Evolutionary conservation across 2,888 invertebrate genomes (phyloP), one percentile per base, ranked within the genome.

Genomic region (Esperia sulphurella): DNA sequence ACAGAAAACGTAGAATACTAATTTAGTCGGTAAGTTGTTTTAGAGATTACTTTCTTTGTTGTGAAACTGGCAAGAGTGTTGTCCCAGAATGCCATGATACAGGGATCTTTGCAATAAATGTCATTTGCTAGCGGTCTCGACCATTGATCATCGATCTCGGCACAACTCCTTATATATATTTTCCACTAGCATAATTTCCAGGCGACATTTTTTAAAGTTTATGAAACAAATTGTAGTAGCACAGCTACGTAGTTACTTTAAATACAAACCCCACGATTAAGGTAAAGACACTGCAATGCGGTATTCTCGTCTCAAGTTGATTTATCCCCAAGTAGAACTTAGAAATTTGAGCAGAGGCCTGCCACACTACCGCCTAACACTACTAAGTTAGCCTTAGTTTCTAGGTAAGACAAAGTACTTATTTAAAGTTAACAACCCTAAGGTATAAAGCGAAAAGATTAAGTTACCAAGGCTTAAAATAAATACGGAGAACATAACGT

Each of bases 311-410:
- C 39, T 35, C 35, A 35, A 63, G 55, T 56, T 45, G 49, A 51
- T 50, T 52, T 51, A 58, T 54, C 63, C 54, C 54, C 45, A 60
- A 63, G 61, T 68, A 65, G 52, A 60, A 50, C 54, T 61, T 45
- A n/a, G 60, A 63, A 69, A 64, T 65, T 65, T 61, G 57, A 54
- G 55, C 45, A 52, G 57, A 71, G 48, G 59, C 60, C 58, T 59
- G 53, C 53, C 45, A 62, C 59, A 60, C 55, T 21, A 67, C 63
- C 57, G 57, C 52, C 59, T 62, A 62, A 63, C 63, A 63, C 61
- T 51, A 55, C 49, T 53, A 61, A 68, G 58, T 64, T 58, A 58
- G 62, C 55, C 55, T 63, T 63, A 71, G 68, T 31, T 31, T 10
- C 31, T 7, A 31, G 31, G 10, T 8, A 31, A 31, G 31, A 31